Conservation (phyloP, 2,113 vertebrate genomes). For the Podiceps cristatus region DNA sequence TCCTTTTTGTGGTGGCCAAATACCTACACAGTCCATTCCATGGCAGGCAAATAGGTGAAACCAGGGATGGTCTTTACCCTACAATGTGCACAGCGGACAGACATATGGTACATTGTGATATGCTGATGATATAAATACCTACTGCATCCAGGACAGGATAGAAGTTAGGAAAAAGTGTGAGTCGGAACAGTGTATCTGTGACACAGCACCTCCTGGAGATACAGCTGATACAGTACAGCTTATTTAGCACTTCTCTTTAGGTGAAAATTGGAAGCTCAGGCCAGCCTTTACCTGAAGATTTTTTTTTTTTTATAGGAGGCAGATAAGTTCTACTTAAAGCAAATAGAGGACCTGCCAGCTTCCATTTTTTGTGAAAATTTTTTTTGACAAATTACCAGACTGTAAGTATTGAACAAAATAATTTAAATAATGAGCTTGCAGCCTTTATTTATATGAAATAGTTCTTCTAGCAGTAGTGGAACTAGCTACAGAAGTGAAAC, state of each 20-base stretch:
- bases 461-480: not conserved
- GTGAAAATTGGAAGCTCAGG: not conserved
- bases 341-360: not conserved
- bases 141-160: not conserved
- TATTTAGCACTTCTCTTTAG: not conserved
- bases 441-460: not conserved
- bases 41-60: not conserved
- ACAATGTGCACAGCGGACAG: not conserved
- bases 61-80: fast-evolving
- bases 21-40: not conserved
- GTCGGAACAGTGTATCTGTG: not conserved
- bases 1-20: not conserved
- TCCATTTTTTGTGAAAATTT: not conserved
- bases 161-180: not conserved
- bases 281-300: not conserved
- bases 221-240: not conserved
- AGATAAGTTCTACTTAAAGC: not conserved
- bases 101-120: not conserved
- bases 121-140: not conserved
- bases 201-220: not conserved
- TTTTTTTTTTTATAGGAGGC: not conserved
- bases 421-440: not conserved
- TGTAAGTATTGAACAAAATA: not conserved
- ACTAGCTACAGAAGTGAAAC: not conserved
- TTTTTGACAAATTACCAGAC: not conserved